These are phyloP conservation scores for Ptilodon capucinus DNA, from an alignment of 2,888 invertebrate species.

Conservation along the genomic window DNA sequence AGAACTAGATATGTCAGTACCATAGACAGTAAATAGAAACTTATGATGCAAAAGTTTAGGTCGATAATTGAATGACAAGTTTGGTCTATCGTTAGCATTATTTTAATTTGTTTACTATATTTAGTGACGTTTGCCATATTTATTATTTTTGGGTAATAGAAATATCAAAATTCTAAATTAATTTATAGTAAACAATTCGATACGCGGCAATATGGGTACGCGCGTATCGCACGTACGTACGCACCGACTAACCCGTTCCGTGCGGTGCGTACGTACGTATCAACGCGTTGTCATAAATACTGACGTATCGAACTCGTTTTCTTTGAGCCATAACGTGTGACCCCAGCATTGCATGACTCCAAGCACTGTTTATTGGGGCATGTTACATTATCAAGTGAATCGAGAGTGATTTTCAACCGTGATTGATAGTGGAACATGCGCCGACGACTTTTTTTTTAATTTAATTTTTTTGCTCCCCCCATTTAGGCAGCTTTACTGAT, in stretches of 20 bases:
- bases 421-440: too few species aligned
- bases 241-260: background rate
- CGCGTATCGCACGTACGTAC: background rate
- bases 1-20: conserved; percentile 29
- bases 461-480: conserved; percentile 33
- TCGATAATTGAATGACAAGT: conserved; percentile 11
- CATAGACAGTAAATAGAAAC: conserved; percentile 3
- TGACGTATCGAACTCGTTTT: conserved; percentile 27
- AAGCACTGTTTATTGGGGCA: conserved; percentile 39
- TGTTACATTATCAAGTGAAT: too few species aligned
- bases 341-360: conserved; percentile 64
- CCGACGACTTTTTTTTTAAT: conserved; percentile 25
- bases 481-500: conserved; percentile 59
- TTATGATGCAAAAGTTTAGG: background rate
- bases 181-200: background rate
- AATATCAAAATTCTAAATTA: background rate
- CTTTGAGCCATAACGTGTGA: conserved; percentile 42
- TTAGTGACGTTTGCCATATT: conserved; percentile 9
- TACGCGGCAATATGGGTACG: background rate
- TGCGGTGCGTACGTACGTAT: background rate
- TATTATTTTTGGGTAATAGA: background rate
- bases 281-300: conserved; percentile 7
- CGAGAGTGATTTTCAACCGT: too few species aligned
- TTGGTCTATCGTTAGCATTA: background rate
- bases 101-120: background rate